phyloP scores from a whole-genome alignment of 2,113 vertebrate genomes.

The Xyrauchen texanus region DNA sequence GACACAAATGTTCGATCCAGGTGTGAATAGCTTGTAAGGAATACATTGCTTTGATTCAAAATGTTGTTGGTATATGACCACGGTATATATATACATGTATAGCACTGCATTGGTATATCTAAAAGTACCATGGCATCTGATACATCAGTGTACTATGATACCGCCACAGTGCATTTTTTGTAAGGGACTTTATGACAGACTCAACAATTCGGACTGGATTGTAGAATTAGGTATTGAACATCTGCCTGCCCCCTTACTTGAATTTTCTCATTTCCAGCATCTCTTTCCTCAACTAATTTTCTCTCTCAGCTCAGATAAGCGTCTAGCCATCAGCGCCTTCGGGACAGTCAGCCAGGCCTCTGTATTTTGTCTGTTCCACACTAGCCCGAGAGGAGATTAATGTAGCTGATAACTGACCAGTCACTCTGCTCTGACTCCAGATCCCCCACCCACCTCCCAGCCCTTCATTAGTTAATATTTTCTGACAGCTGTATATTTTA shows the following conservation, averaged over 20 bases:
- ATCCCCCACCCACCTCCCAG: conserved; percentile 44
- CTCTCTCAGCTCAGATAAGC: conserved; percentile 46
- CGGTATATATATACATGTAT: too few relatives aligned
- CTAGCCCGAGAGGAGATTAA: conserved; percentile 73
- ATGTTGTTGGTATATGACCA: too few relatives aligned
- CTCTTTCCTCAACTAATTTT: conserved; percentile 31
- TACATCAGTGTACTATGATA: too few relatives aligned
- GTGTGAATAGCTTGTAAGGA: too few relatives aligned
- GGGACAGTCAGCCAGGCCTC: conserved; percentile 60
- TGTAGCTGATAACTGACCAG: conserved; percentile 76
- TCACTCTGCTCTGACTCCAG: conserved; percentile 65
- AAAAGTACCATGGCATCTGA: background rate
- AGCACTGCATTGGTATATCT: too few relatives aligned
- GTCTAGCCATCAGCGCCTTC: conserved; percentile 51
- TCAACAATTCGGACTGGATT: conserved; percentile 3
- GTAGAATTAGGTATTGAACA: background rate
- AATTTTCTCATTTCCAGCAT: background rate
- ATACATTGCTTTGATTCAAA: too few relatives aligned
- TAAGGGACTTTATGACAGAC: background rate
- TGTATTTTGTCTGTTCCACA: conserved; percentile 74
- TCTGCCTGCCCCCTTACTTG: conserved; percentile 8
- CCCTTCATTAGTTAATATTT: conserved; percentile 78
- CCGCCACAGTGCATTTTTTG: background rate
- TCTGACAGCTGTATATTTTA: conserved; percentile 81
- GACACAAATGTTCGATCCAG: too few relatives aligned